Evolutionary conservation across 2,888 invertebrate genomes (phyloP).

Genomic region (Lepidochrysops patricia): DNA sequence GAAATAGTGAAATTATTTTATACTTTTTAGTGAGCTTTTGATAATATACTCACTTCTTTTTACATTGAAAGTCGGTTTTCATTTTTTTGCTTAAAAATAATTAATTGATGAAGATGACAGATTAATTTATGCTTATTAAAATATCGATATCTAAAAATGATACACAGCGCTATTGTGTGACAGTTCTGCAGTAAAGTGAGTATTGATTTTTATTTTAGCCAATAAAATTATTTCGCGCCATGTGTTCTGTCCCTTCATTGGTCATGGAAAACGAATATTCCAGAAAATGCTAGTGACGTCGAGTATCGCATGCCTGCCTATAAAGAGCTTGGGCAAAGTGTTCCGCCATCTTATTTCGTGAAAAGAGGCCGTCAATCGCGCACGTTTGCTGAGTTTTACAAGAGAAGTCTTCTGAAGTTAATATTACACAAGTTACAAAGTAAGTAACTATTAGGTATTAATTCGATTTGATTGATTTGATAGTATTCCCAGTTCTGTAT

Average conservation of each 20-base stretch:
- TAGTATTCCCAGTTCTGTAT: too few species aligned
- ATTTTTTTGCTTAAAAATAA: too few species aligned
- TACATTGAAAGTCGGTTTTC: too few species aligned
- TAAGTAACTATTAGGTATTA: too few species aligned
- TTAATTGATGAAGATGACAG: too few species aligned
- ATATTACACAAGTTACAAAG: constrained; percentile 36
- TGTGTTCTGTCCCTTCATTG: constrained; percentile 39
- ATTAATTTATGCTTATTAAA: background rate
- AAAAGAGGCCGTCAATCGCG: constrained; percentile 68
- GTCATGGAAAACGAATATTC: constrained; percentile 50
- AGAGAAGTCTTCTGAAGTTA: constrained; percentile 44
- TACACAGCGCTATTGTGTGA: constrained; percentile 30
- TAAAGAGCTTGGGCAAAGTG: constrained; percentile 38
- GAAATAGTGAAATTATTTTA: too few species aligned
- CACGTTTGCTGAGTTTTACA: constrained; percentile 62
- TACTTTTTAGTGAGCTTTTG: too few species aligned
- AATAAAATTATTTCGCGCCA: constrained; percentile 37
- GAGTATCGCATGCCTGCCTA: constrained; percentile 36
- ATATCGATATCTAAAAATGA: constrained; percentile 2
- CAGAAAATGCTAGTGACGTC: constrained; percentile 62
- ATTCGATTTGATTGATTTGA: background rate
- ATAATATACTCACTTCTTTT: too few species aligned
- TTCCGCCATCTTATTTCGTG: constrained; percentile 56
- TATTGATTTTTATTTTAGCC: constrained; percentile 32
- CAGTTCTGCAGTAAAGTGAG: constrained; percentile 22